phyloP scores from a whole-genome alignment of 2,888 invertebrate genomes.

The Steinernema hermaphroditum region DNA sequence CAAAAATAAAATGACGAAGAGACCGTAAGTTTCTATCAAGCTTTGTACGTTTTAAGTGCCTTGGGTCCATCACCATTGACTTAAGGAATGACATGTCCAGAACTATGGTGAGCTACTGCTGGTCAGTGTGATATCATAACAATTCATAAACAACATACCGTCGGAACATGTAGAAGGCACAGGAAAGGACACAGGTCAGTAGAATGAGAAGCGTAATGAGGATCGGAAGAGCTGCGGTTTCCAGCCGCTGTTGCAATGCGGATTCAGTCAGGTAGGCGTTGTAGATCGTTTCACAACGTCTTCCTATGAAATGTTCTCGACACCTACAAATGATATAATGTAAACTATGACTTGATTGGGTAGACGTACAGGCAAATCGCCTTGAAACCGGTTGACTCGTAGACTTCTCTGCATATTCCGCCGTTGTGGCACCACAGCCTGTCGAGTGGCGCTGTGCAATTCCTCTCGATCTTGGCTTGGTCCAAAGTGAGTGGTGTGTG shows the following conservation, averaged over 20 bases:
- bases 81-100: no score
- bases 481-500: slow-evolving; percentile 1
- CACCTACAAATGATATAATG: no score
- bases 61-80: no score
- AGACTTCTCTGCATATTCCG: neutral
- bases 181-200: neutral
- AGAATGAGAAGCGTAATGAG: slow-evolving; percentile 8
- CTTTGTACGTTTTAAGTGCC: no score
- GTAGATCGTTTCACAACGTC: slow-evolving; percentile 6
- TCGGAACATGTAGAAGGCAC: slow-evolving; percentile 23
- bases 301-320: neutral
- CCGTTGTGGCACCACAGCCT: slow-evolving; percentile 5
- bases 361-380: neutral
- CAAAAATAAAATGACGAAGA: no score
- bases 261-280: slow-evolving; percentile 1
- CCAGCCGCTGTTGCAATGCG: slow-evolving; percentile 10
- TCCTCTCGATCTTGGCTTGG: neutral
- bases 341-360: no score
- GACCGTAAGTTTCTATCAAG: no score
- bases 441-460: neutral
- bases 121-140: no score
- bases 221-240: slow-evolving; percentile 11
- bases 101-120: no score
- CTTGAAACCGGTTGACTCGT: slow-evolving; percentile 3
- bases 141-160: neutral